Evolutionary conservation across 1,140 invertebrate species (phyloP), one percentile per base, ranked within the genome.

Genomic region (Tetragonula clypearis): DNA sequence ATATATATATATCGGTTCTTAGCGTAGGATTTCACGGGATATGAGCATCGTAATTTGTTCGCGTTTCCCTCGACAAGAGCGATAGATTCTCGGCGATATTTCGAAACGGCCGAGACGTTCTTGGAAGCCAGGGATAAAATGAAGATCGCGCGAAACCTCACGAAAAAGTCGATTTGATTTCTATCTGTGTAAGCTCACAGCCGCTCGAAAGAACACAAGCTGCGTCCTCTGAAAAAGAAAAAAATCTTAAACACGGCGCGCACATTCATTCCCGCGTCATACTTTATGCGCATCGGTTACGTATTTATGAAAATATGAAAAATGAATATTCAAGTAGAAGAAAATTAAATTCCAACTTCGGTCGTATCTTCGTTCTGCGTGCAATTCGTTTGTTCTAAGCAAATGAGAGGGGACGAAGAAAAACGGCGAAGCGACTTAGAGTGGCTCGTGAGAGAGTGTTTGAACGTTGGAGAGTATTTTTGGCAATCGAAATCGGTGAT

Each of bases 1-100:
- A 35, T 35, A 35, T 35, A 49, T 49, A 66, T 26, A 66, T 26
- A 66, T 66, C 62, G 26, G 1, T 68, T 23, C 68, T 41, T 41
- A 21, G 15, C 21, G 49, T 15, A 73, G 49, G 74, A 76, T 60
- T 58, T 58, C 30, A 17, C 19, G 11, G 17, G 11, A 11, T 26
- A 75, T 56, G 49, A 56, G n/a, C 55, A n/a, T 58, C 14, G 14
- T 76, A 66, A 78, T 78, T 66, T 41, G 41, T 30, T 66, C 76
- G 65, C 41, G 41, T 53, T 53, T 53, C 2, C 9, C 35, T 66
- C n/a, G 23, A 30, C 55, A 23, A 35, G 12, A 23, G 15, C 12
- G 53, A 75, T 56, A 75, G 19, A 35, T 75, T 58, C 55, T 2
- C 21, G 21, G 14, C 21, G 55, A 76, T 76, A 60, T 60, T 76